Evolutionary conservation across 2,797 vertebrate genomes (phyloP), one percentile per base, ranked within the genome.

Genomic region (Galaxias olidus): DNA sequence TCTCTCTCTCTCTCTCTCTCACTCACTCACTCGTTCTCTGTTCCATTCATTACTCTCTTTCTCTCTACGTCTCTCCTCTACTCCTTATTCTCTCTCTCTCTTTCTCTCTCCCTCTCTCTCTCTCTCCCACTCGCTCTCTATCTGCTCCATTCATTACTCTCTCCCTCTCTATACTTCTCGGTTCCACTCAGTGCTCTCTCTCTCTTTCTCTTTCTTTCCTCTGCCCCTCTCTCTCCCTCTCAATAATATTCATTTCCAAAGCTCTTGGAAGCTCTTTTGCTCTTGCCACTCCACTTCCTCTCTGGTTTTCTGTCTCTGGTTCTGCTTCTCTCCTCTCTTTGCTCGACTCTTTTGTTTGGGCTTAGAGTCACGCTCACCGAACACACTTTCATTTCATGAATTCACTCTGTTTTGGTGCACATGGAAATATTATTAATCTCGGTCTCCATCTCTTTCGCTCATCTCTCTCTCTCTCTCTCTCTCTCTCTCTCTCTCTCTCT

Each of bases 1-100:
- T 41, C 59, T 63, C 8, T 20, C 56, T 59, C 51, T 44, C 45
- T 63, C 17, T 60, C 57, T 62, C 69, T 42, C n/a, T 49, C 58
- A 3, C 14, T 47, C 15, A 46, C 15, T 13, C 20, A 50, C 51
- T 19, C 57, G 45, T 10, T 44, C 41, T 41, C 47, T 43, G n/a
- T 20, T 14, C 8, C n/a, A 4, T 20, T 43, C 6, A 19, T 50
- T 41, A n/a, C n/a, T 47, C 61, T 49, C 51, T 53, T 10, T 41
- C 53, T 44, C 18, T 61, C 50, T 58, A n/a, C 41, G 0, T 61
- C 55, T 42, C n/a, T 61, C 13, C 12, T 58, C 54, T 14, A 48
- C 40, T 54, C 43, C 20, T 48, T 18, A 17, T n/a, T 14, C 14
- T 40, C 20, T 8, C 60, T n/a, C n/a, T 57, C 10, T 56, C 19